These are phyloP conservation scores for Bathynomus jamesi DNA, from an alignment of 1,140 invertebrate genomes.

Conservation along the genomic window DNA sequence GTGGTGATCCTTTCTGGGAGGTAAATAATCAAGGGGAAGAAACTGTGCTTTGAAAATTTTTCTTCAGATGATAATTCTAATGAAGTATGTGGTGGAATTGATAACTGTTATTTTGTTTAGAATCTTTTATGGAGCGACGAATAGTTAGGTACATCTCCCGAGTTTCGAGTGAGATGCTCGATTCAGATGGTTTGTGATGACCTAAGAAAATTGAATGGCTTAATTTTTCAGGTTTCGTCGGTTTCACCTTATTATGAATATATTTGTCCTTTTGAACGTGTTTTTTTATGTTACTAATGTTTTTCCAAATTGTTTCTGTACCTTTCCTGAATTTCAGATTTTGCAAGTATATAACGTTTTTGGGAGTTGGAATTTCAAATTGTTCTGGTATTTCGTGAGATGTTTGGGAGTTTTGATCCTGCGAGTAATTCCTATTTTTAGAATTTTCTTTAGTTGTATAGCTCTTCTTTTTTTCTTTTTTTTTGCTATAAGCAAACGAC, in stretches of 20 bases:
- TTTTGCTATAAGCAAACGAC: neutral
- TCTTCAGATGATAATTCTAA: too few relatives aligned
- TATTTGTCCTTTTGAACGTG: too few relatives aligned
- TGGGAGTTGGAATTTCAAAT: neutral
- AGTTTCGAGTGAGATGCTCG: too few relatives aligned
- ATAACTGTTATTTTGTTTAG: neutral
- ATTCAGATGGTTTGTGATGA: too few relatives aligned
- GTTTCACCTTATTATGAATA: too few relatives aligned
- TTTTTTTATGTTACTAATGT: too few relatives aligned
- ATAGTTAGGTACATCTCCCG: neutral
- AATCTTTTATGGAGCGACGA: neutral
- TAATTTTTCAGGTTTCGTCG: too few relatives aligned
- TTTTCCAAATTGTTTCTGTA: too few relatives aligned
- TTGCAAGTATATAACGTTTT: neutral
- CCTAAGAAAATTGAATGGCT: too few relatives aligned
- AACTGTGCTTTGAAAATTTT: too few relatives aligned
- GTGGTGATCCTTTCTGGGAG: neutral
- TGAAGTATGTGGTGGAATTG: neutral
- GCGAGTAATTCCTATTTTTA: neutral
- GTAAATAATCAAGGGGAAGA: neutral
- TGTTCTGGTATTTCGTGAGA: neutral
- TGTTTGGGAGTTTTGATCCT: neutral
- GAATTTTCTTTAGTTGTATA: neutral
- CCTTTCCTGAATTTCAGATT: neutral
- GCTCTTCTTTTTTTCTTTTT: neutral